Percentiles rank a stretch among this genome's conserved stretches.
Conservation (phyloP, 2,888 invertebrate species). For the Spodoptera littoralis region DNA sequence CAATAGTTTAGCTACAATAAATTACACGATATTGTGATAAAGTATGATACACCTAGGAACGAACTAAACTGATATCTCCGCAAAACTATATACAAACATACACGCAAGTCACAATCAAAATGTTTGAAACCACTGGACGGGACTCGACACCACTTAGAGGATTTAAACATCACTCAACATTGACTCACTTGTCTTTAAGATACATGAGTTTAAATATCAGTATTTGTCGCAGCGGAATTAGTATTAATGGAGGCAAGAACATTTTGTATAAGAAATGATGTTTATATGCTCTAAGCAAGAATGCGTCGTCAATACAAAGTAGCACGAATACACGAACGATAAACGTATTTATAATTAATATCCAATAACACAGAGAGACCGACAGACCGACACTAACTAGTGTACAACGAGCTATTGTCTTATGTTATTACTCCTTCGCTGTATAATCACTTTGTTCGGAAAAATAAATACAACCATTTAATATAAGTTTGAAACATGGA, state of each 20-base stretch:
- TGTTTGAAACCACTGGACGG: conserved; percentile 51
- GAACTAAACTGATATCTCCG: conserved; percentile 27
- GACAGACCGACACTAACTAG: conserved; percentile 11
- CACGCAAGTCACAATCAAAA: conserved; percentile 37
- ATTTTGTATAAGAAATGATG: neutral
- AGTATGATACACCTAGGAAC: conserved; percentile 26
- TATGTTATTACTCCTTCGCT: conserved; percentile 30
- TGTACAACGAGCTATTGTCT: conserved; percentile 29
- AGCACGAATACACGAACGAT: conserved; percentile 42
- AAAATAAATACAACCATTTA: conserved; percentile 16
- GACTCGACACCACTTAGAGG: conserved; percentile 47
- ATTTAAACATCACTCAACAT: conserved; percentile 33
- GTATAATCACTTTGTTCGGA: conserved; percentile 29
- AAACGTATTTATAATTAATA: conserved; percentile 22
- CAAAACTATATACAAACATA: conserved; percentile 42
- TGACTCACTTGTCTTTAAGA: neutral
- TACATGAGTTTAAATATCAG: too few relatives aligned
- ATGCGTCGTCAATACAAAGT: conserved; percentile 28
- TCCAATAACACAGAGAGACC: conserved; percentile 18
- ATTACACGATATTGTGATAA: conserved; percentile 18
- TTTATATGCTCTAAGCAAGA: conserved; percentile 49
- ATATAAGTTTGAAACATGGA: neutral
- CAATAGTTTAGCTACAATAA: conserved; percentile 30
- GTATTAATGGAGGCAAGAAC: too few relatives aligned
- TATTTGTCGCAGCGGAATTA: too few relatives aligned